Evolutionary conservation across 2,888 invertebrate species (phyloP).

Genomic region (Labia minor): DNA sequence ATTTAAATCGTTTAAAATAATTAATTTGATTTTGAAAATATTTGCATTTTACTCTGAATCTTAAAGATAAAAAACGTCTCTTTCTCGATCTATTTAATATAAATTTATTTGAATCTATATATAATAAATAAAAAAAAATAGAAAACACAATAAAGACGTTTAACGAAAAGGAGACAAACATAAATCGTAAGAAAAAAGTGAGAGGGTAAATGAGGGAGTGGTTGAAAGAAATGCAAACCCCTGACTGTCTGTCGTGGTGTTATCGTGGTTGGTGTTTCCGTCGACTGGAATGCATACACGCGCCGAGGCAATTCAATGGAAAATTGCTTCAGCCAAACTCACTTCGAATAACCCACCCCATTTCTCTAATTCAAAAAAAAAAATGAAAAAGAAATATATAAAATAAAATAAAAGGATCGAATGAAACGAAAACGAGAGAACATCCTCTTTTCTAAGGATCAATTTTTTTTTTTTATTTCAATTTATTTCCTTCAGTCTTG

Average conservation of each 20-base stretch:
- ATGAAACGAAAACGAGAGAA: background rate
- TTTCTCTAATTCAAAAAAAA: too few relatives aligned
- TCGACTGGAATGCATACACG: background rate
- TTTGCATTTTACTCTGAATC: too few relatives aligned
- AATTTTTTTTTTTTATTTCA: background rate
- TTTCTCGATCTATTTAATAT: too few relatives aligned
- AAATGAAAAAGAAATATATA: too few relatives aligned
- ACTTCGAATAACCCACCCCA: background rate
- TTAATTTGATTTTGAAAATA: too few relatives aligned
- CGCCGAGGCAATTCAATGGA: conserved; percentile 7
- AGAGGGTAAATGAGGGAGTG: background rate
- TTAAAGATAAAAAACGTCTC: too few relatives aligned
- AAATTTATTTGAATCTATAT: background rate
- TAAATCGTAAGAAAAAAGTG: background rate
- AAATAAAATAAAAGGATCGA: background rate
- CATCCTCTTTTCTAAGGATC: background rate
- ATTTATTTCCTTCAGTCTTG: background rate
- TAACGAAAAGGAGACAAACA: background rate
- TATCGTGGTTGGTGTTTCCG: background rate
- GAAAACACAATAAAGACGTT: background rate
- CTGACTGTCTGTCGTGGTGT: background rate
- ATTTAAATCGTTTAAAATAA: too few relatives aligned
- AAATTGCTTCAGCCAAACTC: background rate
- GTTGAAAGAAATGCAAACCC: background rate
- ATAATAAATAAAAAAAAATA: background rate